Conservation (phyloP, 2,113 vertebrate genomes). For the Hypocryptadius cinnamomeus region DNA sequence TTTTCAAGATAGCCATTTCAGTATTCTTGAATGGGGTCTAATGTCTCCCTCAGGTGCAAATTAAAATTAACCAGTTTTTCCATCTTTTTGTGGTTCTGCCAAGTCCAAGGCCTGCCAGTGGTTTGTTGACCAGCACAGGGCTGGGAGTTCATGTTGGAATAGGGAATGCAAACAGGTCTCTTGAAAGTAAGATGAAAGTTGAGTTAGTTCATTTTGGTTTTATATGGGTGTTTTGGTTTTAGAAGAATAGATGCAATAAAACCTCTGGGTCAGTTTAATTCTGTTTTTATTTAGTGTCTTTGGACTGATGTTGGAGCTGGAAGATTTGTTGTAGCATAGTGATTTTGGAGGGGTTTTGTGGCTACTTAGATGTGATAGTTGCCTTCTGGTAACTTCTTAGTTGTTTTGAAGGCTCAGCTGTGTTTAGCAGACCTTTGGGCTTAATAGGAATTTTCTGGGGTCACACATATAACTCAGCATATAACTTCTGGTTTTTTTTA, state of each 20-base stretch:
- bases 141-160: neutral
- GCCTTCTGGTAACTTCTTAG: neutral
- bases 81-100: neutral
- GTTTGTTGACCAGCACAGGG: neutral
- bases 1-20: neutral
- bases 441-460: neutral
- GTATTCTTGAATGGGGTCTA: neutral
- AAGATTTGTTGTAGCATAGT: neutral
- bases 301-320: neutral
- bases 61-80: accelerated
- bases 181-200: neutral
- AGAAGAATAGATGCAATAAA: neutral
- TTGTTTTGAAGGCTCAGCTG: neutral
- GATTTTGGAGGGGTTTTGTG: neutral
- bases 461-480: neutral
- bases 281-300: neutral
- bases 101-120: accelerated
- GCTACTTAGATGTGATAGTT: neutral
- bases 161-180: neutral
- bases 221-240: neutral
- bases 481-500: neutral
- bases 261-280: neutral
- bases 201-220: neutral
- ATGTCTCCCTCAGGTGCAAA: neutral
- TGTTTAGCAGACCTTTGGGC: neutral